These are phyloP conservation scores for Metellina segmentata DNA, from an alignment of 2,888 invertebrate genomes.

Conservation along the genomic window DNA sequence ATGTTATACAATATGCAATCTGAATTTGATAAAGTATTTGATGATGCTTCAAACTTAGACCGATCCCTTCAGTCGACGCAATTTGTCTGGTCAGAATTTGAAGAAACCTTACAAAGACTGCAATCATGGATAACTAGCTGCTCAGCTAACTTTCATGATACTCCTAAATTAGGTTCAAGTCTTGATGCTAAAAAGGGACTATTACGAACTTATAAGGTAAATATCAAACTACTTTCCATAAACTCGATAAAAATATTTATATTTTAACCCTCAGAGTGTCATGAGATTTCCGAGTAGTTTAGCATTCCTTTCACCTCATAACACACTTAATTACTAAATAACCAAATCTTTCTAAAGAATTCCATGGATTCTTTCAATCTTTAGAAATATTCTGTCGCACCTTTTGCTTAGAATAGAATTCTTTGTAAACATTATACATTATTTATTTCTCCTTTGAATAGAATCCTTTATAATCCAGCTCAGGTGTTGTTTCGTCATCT, in stretches of 20 bases:
- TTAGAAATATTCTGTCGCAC: too few species aligned
- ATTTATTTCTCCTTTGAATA: neutral
- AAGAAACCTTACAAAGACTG: constrained; percentile 90
- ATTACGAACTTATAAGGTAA: constrained; percentile 88
- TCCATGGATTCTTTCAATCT: too few species aligned
- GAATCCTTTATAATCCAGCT: neutral
- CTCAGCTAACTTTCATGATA: constrained; percentile 88
- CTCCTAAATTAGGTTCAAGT: constrained; percentile 90
- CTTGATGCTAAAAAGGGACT: constrained; percentile 95
- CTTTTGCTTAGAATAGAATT: too few species aligned
- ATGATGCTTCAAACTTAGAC: constrained; percentile 88
- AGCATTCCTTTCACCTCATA: too few species aligned
- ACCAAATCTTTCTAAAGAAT: too few species aligned
- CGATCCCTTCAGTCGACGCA: constrained; percentile 91
- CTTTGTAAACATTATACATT: neutral
- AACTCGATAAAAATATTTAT: too few species aligned
- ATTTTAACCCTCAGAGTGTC: too few species aligned
- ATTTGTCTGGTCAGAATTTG: constrained; percentile 91
- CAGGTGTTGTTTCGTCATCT: too few species aligned
- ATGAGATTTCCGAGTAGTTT: too few species aligned
- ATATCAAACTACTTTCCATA: neutral
- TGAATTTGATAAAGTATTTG: constrained; percentile 90
- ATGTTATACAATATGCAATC: constrained; percentile 92
- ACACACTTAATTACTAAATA: too few species aligned
- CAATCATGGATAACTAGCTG: constrained; percentile 89